Percentiles rank a stretch among this genome's conserved stretches.
These are phyloP conservation scores for Holcopasites calliopsidis DNA, from an alignment of 1,140 invertebrate genomes.

Conservation along the genomic window DNA sequence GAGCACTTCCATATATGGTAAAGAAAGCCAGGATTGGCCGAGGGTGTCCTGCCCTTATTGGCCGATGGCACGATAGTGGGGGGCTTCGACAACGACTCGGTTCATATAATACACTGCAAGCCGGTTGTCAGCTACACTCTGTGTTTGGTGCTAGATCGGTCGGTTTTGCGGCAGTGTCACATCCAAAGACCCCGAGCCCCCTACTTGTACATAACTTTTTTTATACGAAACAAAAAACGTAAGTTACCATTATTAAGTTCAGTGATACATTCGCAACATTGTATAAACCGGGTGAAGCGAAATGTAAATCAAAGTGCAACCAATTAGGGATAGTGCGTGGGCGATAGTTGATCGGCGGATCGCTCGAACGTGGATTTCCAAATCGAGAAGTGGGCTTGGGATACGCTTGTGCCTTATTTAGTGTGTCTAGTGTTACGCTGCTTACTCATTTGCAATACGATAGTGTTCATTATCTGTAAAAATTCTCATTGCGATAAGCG, in stretches of 20 bases:
- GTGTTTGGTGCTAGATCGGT: constrained; percentile 70
- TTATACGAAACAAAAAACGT: constrained; percentile 68
- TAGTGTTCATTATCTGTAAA: not conserved
- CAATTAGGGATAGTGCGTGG: constrained; percentile 23
- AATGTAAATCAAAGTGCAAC: constrained; percentile 12
- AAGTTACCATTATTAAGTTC: constrained; percentile 52
- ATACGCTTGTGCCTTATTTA: constrained; percentile 23
- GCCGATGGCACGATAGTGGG: constrained; percentile 64
- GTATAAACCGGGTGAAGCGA: not conserved
- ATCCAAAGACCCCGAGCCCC: constrained; percentile 36
- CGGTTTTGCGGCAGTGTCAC: constrained; percentile 56
- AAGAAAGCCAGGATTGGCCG: constrained; percentile 79
- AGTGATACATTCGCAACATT: constrained; percentile 14
- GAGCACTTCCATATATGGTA: constrained; percentile 81
- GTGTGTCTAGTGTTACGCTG: constrained; percentile 27
- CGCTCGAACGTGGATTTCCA: constrained; percentile 20
- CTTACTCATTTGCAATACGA: not conserved
- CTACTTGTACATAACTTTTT: constrained; percentile 74
- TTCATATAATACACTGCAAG: constrained; percentile 76
- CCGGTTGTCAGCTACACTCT: constrained; percentile 73
- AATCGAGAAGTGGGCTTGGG: constrained; percentile 28
- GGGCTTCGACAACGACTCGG: constrained; percentile 61
- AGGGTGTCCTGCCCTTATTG: constrained; percentile 75
- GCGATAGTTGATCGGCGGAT: constrained; percentile 31
- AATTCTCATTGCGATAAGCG: not conserved